Conservation (phyloP, 2,797 vertebrate genomes). For the Squalus acanthias region DNA sequence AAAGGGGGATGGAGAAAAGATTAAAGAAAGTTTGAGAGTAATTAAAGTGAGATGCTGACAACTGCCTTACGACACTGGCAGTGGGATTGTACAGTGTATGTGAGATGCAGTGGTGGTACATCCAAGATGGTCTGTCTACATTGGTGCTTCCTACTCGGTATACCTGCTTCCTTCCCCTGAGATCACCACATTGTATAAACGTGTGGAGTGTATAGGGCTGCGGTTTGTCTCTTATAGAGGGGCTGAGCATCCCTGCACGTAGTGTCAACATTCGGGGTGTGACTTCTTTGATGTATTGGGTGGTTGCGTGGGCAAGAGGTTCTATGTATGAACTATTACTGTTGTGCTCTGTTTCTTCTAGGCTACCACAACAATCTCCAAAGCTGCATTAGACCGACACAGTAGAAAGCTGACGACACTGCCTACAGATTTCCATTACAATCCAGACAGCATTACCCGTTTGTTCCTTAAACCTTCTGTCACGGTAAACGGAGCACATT, state of each 20-base stretch:
- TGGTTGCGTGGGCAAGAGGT: not conserved
- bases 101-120: not conserved
- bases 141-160: not conserved
- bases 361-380: constrained; percentile 71
- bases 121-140: not conserved
- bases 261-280: not conserved
- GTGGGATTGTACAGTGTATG: not conserved
- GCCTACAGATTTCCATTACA: constrained; percentile 79
- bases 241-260: not conserved
- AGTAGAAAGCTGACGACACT: constrained; percentile 72
- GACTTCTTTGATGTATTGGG: not conserved
- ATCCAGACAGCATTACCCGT: constrained; percentile 63
- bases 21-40: not conserved
- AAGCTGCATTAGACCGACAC: constrained; percentile 65
- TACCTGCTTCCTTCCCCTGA: not conserved
- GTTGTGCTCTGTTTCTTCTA: constrained; percentile 46
- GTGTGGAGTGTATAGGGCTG: not conserved
- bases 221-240: not conserved
- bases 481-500: constrained; percentile 57
- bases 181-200: not conserved
- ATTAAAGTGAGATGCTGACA: not conserved
- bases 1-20: not conserved
- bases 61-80: not conserved
- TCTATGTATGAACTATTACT: not conserved
- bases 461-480: constrained; percentile 74